Base-by-base conservation (phyloP, 2,888 invertebrate species). In the Monoplex corrugatus region DNA sequence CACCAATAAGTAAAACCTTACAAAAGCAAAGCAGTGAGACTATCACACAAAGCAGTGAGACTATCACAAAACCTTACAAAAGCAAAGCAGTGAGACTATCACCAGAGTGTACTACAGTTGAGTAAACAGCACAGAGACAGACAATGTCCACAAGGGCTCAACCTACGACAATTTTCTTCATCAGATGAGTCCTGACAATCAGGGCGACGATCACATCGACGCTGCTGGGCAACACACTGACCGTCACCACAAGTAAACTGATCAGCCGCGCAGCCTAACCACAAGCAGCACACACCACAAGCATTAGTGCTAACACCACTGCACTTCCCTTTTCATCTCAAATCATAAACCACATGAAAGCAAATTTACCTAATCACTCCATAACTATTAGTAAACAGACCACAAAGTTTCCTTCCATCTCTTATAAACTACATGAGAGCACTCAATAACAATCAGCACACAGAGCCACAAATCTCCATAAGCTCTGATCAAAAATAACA, bases 161-260 rank as follows among this genome's bases (percentile, higher is more conserved):
- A 90, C 90, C 89, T 93, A 94, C 94, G 90, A 91, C 94, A 94
- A 68, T 92, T 91, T 2, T 84, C 75, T 89, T 95, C 95, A 91
- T 95, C 95, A 38, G 91, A 92, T 13, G 92, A 91, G 85, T 94
- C 94, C 0, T 87, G 88, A 89, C 94, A 94, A 87, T 94, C 93
- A 23, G 50, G 84, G 32, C 92, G 91, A 78, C 90, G 87, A 90
- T 94, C 93, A 92, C 50, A 92, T 78, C 89, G 91, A 90, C 78
- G 92, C 83, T 40, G 89, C 35, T 19, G 57, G 72, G 78, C 68
- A 23, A 94, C 92, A 91, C 94, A 94, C 83, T 92, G 92, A 87
- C 98, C 97, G 95, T 97, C 97, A 5, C 50, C 87, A 95, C 98
- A 98, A 91, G 96, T 96, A 95, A 97, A 97, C 94, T 97, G 97